Percentiles rank a stretch among this genome's conserved stretches.
phyloP scores from a whole-genome alignment of 2,113 vertebrate genomes.

The Proteles cristata region DNA sequence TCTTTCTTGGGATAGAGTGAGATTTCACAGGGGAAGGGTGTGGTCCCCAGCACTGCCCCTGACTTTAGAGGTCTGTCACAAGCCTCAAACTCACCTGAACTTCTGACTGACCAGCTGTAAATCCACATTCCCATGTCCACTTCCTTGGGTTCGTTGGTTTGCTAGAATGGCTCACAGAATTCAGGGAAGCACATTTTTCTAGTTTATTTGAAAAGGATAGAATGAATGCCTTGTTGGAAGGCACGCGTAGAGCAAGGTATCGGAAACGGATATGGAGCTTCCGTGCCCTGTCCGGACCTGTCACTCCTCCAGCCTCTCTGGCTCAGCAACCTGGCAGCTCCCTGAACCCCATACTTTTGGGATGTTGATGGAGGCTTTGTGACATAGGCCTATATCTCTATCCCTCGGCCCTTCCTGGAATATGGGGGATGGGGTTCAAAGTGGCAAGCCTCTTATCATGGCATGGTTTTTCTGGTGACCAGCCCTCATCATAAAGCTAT shows the following conservation, averaged over 20 bases:
- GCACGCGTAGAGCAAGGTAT: neutral
- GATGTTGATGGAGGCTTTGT: neutral
- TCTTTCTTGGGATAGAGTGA: neutral
- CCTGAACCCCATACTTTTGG: neutral
- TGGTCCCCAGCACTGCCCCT: neutral
- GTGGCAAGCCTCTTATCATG: neutral
- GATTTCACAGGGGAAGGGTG: too few relatives aligned
- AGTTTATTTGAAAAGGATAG: neutral
- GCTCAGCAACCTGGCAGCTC: neutral
- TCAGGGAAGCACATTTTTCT: neutral
- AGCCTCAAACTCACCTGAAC: neutral
- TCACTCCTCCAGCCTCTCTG: neutral
- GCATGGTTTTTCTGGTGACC: neutral
- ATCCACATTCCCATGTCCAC: neutral
- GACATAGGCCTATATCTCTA: neutral
- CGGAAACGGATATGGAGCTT: neutral
- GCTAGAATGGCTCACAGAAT: neutral
- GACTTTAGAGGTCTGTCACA: neutral
- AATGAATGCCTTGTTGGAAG: neutral
- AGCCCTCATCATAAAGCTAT: neutral
- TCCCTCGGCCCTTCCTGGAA: neutral
- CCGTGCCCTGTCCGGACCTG: rapidly evolving
- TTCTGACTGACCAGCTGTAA: neutral
- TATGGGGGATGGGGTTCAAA: neutral
- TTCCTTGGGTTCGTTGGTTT: neutral